Percentiles rank a stretch among this genome's conserved stretches.
Evolutionary conservation across 2,888 invertebrate species (phyloP).

Genomic region (Saturnia japonica): DNA sequence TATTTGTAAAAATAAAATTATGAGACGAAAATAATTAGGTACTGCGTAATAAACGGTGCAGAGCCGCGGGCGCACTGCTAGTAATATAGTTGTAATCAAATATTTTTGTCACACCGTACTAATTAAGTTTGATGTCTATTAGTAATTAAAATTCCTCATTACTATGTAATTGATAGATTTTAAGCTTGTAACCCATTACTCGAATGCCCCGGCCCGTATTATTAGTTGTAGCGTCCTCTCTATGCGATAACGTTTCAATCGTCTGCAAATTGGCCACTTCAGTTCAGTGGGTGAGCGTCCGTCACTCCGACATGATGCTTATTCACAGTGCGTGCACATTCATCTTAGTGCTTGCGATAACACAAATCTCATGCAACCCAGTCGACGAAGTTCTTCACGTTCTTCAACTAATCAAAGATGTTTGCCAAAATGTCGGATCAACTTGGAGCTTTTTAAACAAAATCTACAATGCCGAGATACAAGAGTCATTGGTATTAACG

Average conservation of each 20-base stretch:
- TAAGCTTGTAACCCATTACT: constrained; percentile 57
- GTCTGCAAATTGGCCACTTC: neutral
- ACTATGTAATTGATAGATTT: neutral
- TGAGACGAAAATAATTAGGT: no score
- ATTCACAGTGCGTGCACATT: constrained; percentile 54
- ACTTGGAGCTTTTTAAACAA: constrained; percentile 85
- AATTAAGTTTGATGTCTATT: neutral
- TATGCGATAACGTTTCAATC: neutral
- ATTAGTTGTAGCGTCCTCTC: no score
- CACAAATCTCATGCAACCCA: constrained; percentile 60
- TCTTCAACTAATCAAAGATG: constrained; percentile 81
- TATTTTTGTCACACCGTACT: no score
- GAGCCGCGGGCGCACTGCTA: no score
- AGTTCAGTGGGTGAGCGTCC: constrained; percentile 60
- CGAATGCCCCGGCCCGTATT: constrained; percentile 31
- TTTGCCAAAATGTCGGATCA: constrained; percentile 81
- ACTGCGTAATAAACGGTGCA: no score
- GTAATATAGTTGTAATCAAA: no score
- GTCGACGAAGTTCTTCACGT: constrained; percentile 84
- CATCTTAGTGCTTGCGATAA: constrained; percentile 53
- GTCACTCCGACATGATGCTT: constrained; percentile 67
- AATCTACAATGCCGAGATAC: constrained; percentile 75
- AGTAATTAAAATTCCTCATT: neutral
- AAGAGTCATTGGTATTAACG: constrained; percentile 83
- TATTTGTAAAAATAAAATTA: no score